Conservation (phyloP, 2,888 invertebrate species). For the Apoda limacodes region DNA sequence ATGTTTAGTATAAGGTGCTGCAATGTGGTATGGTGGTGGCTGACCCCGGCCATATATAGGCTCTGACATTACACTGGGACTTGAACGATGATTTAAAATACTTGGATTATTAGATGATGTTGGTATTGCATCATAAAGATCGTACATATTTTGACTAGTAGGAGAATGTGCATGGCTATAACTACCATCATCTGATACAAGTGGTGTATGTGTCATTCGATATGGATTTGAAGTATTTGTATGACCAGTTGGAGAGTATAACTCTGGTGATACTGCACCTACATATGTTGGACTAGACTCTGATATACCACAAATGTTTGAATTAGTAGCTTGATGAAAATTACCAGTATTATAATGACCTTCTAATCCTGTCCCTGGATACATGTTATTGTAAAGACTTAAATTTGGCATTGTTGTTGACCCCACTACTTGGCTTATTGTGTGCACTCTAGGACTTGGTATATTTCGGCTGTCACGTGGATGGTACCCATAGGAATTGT, state of each 20-base stretch:
- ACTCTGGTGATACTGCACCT: constrained; percentile 54
- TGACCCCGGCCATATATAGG: constrained; percentile 53
- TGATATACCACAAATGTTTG: constrained; percentile 39
- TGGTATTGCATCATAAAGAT: constrained; percentile 58
- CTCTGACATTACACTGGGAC: constrained; percentile 48
- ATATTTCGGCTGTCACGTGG: constrained; percentile 44
- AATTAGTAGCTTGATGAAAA: constrained; percentile 45
- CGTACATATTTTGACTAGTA: constrained; percentile 59
- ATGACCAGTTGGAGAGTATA: constrained; percentile 61
- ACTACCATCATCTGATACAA: constrained; percentile 61
- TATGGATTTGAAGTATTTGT: constrained; percentile 63
- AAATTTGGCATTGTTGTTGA: constrained; percentile 65
- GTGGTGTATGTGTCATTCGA: constrained; percentile 60
- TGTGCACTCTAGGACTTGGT: constrained; percentile 48
- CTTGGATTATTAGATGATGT: constrained; percentile 49
- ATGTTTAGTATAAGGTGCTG: constrained; percentile 85
- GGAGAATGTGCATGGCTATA: constrained; percentile 57
- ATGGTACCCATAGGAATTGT: constrained; percentile 55
- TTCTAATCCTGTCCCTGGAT: constrained; percentile 35
- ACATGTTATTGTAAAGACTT: constrained; percentile 49
- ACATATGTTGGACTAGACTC: constrained; percentile 56
- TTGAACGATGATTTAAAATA: constrained; percentile 49
- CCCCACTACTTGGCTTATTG: constrained; percentile 59
- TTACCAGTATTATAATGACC: too few species aligned
- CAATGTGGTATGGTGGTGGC: constrained; percentile 88